Evolutionary conservation across 2,797 vertebrate genomes (phyloP), one percentile per base, ranked within the genome.

Genomic region (Falco novaeseelandiae): DNA sequence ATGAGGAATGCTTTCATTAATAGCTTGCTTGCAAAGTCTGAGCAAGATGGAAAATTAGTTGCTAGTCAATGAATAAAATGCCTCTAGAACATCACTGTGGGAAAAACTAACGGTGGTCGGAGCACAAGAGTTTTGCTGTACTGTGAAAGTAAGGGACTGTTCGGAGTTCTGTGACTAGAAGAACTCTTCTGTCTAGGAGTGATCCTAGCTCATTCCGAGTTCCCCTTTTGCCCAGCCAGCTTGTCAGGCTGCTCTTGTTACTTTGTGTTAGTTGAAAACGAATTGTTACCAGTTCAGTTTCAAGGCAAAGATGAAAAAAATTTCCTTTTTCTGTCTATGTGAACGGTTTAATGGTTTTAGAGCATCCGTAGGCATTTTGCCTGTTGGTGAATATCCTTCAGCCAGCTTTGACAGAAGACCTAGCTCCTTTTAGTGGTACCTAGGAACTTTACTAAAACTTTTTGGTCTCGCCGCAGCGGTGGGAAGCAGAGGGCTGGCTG

Each of bases 321-420:
- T 23, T 23, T 1, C 14, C 21, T 9, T 17, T 40, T 36, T 0
- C 16, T 14, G 29, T 14, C 34, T 1, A 4, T 10, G 8, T 36
- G 10, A 20, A 2, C 0, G 7, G 51, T 77, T 17, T 19, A n/a
- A 29, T 0, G 5, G 32, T n/a, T 21, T 65, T 16, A 1, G 49
- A 80, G 61, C 71, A 63, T 89, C 86, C 36, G 25, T 16, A 2
- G 30, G 63, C 13, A 0, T 3, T 54, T 38, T 30, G 26, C 42
- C 38, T 29, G 20, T 0, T 0, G 0, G 23, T 1, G 10, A 11
- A 2, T 2, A 1, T 34, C 73, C 76, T 7, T 14, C 42, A 13
- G 46, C 3, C 27, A 30, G 58, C 23, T 26, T 44, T 10, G 6
- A 3, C 3, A 1, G 3, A 21, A 42, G 44, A 29, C 26, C 2